Conservation (phyloP, 2,888 invertebrate genomes). For the Lasioglossum zephyrum region DNA sequence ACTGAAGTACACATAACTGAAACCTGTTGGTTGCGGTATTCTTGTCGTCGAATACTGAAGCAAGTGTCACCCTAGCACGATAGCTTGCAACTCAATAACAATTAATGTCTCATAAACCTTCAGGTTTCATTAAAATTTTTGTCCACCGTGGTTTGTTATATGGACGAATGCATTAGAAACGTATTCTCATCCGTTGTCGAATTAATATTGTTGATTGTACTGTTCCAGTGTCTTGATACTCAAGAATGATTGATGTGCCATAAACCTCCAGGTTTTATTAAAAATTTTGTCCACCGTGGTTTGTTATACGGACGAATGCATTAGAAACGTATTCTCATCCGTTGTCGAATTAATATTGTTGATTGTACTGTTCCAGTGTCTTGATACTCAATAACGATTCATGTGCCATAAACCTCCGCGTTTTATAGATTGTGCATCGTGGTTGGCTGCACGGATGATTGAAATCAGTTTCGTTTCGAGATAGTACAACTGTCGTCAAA, state of each 20-base stretch:
- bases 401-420: background rate
- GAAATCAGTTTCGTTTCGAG: background rate
- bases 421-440: background rate
- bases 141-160: background rate
- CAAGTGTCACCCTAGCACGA: no score
- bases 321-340: background rate
- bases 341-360: background rate
- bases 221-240: background rate
- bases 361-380: background rate
- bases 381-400: background rate
- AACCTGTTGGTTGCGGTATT: background rate
- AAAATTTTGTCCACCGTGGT: background rate
- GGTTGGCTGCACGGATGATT: background rate
- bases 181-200: background rate
- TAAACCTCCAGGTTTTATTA: background rate
- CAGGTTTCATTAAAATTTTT: background rate
- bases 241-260: background rate
- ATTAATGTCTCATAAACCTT: background rate
- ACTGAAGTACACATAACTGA: background rate
- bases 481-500: background rate
- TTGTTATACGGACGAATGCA: background rate
- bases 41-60: no score
- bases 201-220: background rate
- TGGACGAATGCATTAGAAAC: background rate
- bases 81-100: background rate